These are phyloP conservation scores for Myiozetetes cayanensis DNA, from an alignment of 2,113 vertebrate genomes.

Conservation along the genomic window DNA sequence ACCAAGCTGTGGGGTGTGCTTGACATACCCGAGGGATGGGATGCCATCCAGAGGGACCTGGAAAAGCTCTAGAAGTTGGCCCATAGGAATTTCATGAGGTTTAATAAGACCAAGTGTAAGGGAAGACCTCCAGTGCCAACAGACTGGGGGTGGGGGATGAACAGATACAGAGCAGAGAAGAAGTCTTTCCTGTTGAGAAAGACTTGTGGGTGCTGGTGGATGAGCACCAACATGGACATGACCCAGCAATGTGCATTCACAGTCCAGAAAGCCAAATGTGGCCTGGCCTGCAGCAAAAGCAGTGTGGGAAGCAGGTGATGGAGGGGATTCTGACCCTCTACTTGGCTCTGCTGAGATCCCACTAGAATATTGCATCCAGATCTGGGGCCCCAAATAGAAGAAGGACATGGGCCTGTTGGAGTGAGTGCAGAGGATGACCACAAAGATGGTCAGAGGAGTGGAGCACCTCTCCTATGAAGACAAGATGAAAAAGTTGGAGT, in stretches of 20 bases:
- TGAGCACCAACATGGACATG: neutral
- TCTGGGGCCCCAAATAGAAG: neutral
- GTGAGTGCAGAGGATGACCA: neutral
- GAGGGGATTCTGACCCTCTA: neutral
- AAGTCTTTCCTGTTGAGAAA: neutral
- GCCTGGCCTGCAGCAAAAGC: neutral
- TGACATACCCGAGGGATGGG: neutral
- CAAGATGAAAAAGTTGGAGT: neutral
- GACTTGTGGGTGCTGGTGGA: neutral
- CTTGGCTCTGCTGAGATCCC: neutral
- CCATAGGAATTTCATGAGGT: neutral
- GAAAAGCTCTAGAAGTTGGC: accelerated
- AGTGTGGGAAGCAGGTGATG: accelerated
- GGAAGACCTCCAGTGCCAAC: accelerated
- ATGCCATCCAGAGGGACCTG: neutral
- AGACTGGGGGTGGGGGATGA: neutral
- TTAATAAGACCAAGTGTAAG: neutral
- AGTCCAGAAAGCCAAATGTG: neutral
- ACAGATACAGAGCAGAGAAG: neutral
- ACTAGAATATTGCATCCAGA: neutral
- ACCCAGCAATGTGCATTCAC: neutral
- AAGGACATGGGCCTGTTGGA: neutral
- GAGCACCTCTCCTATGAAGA: neutral
- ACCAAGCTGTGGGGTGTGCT: neutral
- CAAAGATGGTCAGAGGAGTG: neutral